Percentiles rank a stretch among this genome's conserved stretches.
Evolutionary conservation across 2,113 vertebrate genomes (phyloP).

Genomic region (Sphyrna mokarran): DNA sequence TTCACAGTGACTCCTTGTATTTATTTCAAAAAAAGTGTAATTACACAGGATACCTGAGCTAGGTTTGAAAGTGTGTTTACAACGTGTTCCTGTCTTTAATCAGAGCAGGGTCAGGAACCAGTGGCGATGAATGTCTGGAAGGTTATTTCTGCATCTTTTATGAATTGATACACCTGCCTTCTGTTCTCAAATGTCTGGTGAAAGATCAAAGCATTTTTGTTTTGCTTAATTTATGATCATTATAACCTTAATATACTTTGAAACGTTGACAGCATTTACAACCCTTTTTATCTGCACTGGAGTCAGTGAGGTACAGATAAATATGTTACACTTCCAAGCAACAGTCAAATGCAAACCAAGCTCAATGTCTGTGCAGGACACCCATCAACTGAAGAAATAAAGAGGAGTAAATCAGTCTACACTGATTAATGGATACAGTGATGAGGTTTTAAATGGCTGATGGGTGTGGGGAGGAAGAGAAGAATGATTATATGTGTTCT

Average conservation of each 20-base stretch:
- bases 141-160: not conserved
- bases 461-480: not conserved
- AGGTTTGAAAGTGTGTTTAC: not conserved
- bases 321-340: not conserved
- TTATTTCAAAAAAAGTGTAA: not conserved
- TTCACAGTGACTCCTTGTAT: not conserved
- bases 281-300: not conserved
- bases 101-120: not conserved
- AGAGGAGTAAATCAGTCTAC: not conserved
- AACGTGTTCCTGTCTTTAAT: slow-evolving; percentile 17
- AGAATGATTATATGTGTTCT: not conserved
- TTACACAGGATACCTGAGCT: not conserved
- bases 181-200: not conserved
- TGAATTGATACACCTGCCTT: slow-evolving; percentile 1
- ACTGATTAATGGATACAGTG: not conserved
- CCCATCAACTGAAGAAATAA: not conserved
- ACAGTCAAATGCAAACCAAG: not conserved
- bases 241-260: not conserved
- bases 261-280: not conserved
- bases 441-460: not conserved
- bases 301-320: not conserved
- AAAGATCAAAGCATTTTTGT: not conserved
- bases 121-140: not conserved
- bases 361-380: not conserved
- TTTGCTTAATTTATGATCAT: not conserved